Base-by-base conservation (phyloP, 2,797 vertebrate genomes). In the Coregonus sp. region DNA sequence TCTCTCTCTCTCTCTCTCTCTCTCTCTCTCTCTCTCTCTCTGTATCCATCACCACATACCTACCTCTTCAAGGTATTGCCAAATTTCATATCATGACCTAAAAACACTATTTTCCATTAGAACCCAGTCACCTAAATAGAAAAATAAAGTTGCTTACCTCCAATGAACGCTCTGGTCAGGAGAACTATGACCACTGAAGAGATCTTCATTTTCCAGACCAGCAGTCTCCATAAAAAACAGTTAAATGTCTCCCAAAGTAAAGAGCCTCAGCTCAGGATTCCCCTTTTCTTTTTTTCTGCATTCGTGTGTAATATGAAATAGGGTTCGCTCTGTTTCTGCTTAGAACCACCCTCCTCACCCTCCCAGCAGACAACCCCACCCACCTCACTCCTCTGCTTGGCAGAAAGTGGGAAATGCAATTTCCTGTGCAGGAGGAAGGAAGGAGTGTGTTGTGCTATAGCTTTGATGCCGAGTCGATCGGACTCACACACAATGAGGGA, bases 141-240 rank as follows among this genome's bases (percentile, higher is more conserved):
- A 76, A 77, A 77, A 72, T 52, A 81, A 72, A 75, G 61, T 37
- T 79, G 82, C 94, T 87, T 93, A 95, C 95, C 93, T 94, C 79
- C 89, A 72, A 91, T 83, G 61, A 95, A 85, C 1, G 85, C 75
- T 75, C 80, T 91, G 86, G 84, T 90, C 84, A 96, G 90, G 77
- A 96, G 82, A 90, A 91, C 89, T 29, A 91, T 89, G 75, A 93
- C 78, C 88, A 93, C 90, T 79, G 91, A 89, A 83, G 82, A 93
- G 91, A 93, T 90, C 90, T 93, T 94, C 95, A 96, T 96, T 94
- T 92, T 95, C 87, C 91, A 89, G 89, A 15, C 81, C 88, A 86
- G 90, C 85, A 86, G 86, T 84, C 92, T 93, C 94, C 89, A 94
- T 92, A 92, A 90, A 95, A 86, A 87, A 78, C 54, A 84, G 83